phyloP scores from a whole-genome alignment of 37 sponge, comb jelly and placozoan genomes.

The Spongilla lacustris region DNA sequence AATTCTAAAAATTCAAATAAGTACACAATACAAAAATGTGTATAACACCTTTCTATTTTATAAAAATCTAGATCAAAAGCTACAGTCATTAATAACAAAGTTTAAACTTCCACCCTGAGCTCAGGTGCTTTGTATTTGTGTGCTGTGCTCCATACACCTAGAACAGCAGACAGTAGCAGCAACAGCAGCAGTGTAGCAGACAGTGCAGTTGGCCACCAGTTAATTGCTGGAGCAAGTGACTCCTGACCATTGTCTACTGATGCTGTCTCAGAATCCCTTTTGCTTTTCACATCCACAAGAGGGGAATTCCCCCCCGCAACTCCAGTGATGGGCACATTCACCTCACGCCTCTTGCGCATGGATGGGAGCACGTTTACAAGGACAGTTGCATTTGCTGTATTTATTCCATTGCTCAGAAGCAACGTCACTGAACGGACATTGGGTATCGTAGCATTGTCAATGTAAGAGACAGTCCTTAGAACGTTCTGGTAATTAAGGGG shows the following conservation, averaged over 20 bases:
- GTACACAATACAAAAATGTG: background rate
- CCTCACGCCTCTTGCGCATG: constrained; percentile 4
- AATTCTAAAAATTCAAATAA: too few species aligned
- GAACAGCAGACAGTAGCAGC: background rate
- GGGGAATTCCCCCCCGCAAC: background rate
- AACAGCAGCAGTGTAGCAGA: background rate
- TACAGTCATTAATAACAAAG: background rate
- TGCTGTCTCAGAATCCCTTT: background rate
- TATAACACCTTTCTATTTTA: background rate
- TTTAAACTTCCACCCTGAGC: background rate
- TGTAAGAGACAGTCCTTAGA: constrained; percentile 47
- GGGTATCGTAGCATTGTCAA: constrained; percentile 41
- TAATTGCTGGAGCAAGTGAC: background rate
- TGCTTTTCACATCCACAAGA: background rate
- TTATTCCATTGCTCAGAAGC: constrained; percentile 44
- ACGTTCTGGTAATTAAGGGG: constrained; percentile 43
- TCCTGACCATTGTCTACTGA: background rate
- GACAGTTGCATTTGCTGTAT: constrained; percentile 14
- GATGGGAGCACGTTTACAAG: constrained; percentile 7
- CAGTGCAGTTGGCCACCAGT: background rate
- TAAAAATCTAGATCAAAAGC: background rate
- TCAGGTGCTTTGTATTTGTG: background rate
- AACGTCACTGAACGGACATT: constrained; percentile 37
- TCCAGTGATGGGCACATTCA: background rate
- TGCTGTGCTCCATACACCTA: background rate